Percentiles rank a stretch among this genome's conserved stretches.
Conservation (phyloP, 2,113 vertebrate species). For the Heptranchias perlo region DNA sequence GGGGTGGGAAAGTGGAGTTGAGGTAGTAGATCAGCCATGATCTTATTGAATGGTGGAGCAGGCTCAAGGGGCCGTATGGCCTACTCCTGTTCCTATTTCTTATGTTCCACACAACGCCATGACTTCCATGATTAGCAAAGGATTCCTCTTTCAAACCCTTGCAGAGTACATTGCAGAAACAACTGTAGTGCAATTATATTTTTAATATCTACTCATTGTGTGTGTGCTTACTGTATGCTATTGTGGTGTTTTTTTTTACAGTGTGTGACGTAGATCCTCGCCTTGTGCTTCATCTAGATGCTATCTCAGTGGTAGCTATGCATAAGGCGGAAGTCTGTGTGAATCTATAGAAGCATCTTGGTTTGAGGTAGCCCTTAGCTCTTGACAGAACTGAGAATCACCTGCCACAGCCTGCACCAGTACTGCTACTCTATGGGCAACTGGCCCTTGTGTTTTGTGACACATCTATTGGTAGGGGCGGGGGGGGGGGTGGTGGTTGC, state of each 20-base stretch:
- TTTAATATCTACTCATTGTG: not conserved
- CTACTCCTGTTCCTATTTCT: too few species aligned
- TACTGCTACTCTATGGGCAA: not conserved
- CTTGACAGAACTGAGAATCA: not conserved
- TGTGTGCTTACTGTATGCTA: too few species aligned
- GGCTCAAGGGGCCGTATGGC: too few species aligned
- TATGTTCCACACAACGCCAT: not conserved
- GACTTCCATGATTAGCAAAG: not conserved
- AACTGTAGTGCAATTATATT: not conserved
- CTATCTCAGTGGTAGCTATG: not conserved
- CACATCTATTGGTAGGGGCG: too few species aligned
- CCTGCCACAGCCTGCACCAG: not conserved
- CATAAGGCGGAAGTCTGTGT: not conserved
- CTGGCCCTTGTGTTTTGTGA: not conserved
- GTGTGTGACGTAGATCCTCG: not conserved
- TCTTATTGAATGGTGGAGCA: too few species aligned
- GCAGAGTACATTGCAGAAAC: not conserved
- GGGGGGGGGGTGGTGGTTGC: too few species aligned
- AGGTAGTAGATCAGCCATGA: too few species aligned
- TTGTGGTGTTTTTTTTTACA: too few species aligned
- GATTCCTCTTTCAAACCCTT: not conserved
- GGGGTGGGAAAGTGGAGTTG: too few species aligned
- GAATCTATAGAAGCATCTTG: not conserved
- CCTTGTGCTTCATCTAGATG: not conserved
- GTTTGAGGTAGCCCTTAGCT: not conserved